Conservation (phyloP, 2,113 vertebrate species). For the Merops nubicus region DNA sequence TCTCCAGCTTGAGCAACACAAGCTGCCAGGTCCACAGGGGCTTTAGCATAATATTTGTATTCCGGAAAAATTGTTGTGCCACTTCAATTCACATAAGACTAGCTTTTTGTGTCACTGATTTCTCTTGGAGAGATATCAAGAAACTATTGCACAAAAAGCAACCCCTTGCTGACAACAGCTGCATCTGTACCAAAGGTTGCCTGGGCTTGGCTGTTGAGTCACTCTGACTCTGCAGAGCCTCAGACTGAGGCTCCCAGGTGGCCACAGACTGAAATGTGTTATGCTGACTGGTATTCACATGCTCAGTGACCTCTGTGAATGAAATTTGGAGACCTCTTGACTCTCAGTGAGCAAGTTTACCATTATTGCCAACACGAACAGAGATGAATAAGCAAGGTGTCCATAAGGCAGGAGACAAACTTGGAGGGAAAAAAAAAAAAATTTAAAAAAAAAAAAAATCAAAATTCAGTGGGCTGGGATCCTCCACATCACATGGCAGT, state of each 20-base stretch:
- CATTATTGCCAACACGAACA: neutral
- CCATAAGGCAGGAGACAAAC: accelerated
- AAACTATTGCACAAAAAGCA: neutral
- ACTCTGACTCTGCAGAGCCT: neutral
- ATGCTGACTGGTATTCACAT: neutral
- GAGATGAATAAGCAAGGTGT: neutral
- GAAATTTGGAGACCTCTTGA: neutral
- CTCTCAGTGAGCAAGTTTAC: neutral
- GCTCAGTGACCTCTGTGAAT: neutral
- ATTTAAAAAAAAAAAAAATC: too few species aligned
- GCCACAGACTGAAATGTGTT: neutral
- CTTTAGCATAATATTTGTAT: neutral
- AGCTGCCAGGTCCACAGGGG: neutral
- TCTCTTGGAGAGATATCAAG: neutral
- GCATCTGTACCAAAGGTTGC: neutral
- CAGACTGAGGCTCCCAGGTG: neutral
- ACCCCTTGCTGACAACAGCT: neutral
- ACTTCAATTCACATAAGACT: neutral
- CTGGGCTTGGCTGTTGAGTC: neutral
- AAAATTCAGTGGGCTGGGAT: neutral
- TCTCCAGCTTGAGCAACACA: neutral
- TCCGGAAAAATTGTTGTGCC: neutral
- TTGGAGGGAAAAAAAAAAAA: too few species aligned
- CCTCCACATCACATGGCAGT: neutral
- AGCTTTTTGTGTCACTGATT: neutral